Conservation (phyloP, 2,113 vertebrate species). For the Malurus elegans region DNA sequence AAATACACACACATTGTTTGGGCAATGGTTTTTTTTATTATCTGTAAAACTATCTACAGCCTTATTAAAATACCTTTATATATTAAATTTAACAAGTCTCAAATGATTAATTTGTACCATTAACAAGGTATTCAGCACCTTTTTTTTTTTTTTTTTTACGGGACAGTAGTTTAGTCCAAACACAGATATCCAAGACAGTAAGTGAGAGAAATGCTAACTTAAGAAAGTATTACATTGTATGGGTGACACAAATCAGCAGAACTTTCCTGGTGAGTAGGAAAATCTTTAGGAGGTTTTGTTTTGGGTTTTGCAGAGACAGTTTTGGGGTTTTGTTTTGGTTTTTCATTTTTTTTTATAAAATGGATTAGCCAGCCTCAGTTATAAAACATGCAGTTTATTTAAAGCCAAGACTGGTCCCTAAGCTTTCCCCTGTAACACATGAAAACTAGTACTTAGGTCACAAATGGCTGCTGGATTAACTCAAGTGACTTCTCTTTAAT, state of each 20-base stretch:
- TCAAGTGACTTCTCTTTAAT: background rate
- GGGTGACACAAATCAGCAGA: background rate
- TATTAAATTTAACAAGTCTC: background rate
- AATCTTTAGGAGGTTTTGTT: background rate
- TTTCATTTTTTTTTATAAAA: background rate
- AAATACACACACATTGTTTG: background rate
- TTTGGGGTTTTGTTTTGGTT: background rate
- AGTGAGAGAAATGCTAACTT: background rate
- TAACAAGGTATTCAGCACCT: background rate
- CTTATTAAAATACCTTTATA: background rate
- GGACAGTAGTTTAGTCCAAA: background rate
- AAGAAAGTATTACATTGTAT: background rate
- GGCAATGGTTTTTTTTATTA: background rate
- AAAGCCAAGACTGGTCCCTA: background rate
- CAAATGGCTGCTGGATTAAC: background rate
- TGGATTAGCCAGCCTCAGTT: background rate
- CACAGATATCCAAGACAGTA: background rate
- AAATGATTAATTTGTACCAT: background rate
- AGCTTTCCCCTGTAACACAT: background rate
- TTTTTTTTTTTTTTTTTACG: fast-evolving
- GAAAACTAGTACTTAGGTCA: background rate
- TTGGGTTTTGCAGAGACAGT: background rate
- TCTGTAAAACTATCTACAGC: background rate
- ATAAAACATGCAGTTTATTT: background rate
- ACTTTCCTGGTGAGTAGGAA: background rate